Conservation (phyloP, 2,888 invertebrate genomes). For the Eilema sororculum region DNA sequence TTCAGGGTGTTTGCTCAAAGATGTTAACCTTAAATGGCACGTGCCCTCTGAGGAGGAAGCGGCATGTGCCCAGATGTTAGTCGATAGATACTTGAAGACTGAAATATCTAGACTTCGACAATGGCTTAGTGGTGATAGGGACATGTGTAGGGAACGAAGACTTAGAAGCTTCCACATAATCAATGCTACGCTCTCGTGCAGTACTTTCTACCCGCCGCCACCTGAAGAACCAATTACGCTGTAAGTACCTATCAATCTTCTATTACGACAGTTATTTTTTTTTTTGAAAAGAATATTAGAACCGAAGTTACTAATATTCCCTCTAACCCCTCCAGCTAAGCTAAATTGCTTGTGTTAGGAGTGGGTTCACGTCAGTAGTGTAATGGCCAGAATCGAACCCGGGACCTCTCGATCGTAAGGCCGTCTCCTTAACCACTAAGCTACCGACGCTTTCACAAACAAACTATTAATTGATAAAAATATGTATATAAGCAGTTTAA, state of each 20-base stretch:
- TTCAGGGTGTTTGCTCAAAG: constrained; percentile 88
- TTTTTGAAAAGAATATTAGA: too few species aligned
- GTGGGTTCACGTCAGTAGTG: too few species aligned
- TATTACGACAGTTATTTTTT: too few species aligned
- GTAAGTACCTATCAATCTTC: constrained; percentile 81
- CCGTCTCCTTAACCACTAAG: too few species aligned
- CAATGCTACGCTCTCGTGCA: constrained; percentile 88
- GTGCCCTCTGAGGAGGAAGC: constrained; percentile 91
- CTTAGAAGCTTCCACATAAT: constrained; percentile 90
- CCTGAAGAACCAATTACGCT: constrained; percentile 87
- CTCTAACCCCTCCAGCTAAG: too few species aligned
- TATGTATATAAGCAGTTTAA: not conserved
- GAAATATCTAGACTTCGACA: constrained; percentile 88
- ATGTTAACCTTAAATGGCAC: constrained; percentile 92
- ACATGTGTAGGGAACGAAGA: constrained; percentile 89
- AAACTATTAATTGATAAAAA: too few species aligned
- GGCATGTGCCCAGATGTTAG: constrained; percentile 88
- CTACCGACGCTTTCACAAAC: too few species aligned
- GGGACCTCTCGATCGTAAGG: too few species aligned
- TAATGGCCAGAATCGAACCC: too few species aligned
- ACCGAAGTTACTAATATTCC: too few species aligned
- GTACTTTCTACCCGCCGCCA: constrained; percentile 90
- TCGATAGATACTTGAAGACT: constrained; percentile 89
- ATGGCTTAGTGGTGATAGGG: constrained; percentile 83
- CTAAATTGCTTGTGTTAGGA: too few species aligned